Conservation (phyloP, 2,797 vertebrate genomes). For the Syncerus caffer region DNA sequence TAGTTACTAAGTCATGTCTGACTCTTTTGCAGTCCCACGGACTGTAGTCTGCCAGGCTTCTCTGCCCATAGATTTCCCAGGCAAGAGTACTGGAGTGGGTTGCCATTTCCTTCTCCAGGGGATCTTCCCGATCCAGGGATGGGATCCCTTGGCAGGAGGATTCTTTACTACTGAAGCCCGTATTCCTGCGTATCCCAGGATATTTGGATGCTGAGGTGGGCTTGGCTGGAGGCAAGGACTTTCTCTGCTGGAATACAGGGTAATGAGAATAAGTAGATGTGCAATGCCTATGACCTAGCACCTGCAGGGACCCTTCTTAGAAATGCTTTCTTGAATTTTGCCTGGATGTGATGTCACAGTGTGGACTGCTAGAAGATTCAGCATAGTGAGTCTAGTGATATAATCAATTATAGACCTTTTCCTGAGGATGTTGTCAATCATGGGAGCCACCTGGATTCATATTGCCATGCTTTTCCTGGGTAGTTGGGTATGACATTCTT, state of each 20-base stretch:
- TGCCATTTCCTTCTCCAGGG: background rate
- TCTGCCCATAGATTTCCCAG: background rate
- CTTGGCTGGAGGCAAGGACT: background rate
- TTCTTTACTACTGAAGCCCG: background rate
- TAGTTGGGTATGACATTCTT: background rate
- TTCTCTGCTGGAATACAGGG: background rate
- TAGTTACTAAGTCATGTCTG: background rate
- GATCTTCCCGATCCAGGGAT: background rate
- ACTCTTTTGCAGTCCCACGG: background rate
- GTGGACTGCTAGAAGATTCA: background rate
- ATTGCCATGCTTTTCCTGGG: background rate
- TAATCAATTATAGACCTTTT: background rate
- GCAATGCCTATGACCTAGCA: background rate
- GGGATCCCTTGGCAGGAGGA: background rate
- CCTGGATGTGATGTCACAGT: background rate
- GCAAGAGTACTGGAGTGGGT: background rate
- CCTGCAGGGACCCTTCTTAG: background rate
- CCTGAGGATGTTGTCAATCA: background rate
- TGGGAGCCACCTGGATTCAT: background rate
- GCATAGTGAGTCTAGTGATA: background rate
- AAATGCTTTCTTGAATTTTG: background rate
- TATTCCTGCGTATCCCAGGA: background rate
- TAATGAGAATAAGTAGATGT: background rate
- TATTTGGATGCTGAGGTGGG: background rate
- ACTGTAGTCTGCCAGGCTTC: background rate